Conservation (phyloP, 35 echinoderm and acorn worm species). For the Ophioderma brevispina region DNA sequence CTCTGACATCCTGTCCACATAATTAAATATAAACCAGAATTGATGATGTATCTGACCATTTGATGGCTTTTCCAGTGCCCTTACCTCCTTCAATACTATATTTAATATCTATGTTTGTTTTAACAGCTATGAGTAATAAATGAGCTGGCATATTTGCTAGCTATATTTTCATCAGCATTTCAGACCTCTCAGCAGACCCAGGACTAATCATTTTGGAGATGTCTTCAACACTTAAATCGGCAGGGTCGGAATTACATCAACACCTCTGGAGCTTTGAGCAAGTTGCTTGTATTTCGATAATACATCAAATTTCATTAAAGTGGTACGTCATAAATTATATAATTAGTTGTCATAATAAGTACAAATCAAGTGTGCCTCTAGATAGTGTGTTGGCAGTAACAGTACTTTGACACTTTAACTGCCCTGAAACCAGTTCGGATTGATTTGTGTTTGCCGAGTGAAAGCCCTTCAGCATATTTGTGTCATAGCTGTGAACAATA, state of each 20-base stretch:
- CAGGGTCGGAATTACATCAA: too few relatives aligned
- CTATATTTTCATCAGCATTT: too few relatives aligned
- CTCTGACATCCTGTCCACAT: too few relatives aligned
- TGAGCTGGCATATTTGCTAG: neutral
- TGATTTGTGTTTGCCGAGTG: neutral
- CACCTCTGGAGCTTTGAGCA: too few relatives aligned
- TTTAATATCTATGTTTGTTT: neutral
- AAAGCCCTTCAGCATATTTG: neutral
- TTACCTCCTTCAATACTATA: neutral
- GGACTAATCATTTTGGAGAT: too few relatives aligned
- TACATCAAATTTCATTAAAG: neutral
- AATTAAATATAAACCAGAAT: too few relatives aligned
- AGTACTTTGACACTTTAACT: neutral
- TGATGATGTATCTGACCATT: too few relatives aligned
- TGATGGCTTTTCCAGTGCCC: too few relatives aligned
- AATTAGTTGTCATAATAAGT: neutral
- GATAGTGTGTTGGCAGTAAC: neutral
- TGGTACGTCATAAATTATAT: neutral
- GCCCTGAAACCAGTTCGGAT: neutral
- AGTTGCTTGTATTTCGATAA: too few relatives aligned
- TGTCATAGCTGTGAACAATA: slow-evolving; percentile 13
- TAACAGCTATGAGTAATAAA: slow-evolving; percentile 6
- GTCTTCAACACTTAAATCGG: too few relatives aligned
- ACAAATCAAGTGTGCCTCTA: neutral
- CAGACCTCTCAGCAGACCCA: too few relatives aligned